Evolutionary conservation across 2,888 invertebrate species (phyloP).

Genomic region (Heliothis peltigera): DNA sequence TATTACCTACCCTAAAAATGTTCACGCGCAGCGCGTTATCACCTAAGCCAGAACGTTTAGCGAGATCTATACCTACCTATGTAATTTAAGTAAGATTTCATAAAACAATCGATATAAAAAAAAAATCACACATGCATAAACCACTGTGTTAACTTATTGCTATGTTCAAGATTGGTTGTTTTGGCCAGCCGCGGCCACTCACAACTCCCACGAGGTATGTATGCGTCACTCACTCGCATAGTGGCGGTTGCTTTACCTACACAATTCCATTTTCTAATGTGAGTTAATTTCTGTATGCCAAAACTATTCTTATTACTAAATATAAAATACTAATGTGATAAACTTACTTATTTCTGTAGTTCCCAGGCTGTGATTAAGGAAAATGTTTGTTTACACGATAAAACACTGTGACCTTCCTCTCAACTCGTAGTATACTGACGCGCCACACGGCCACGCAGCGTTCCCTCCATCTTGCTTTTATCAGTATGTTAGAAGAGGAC

Average conservation of each 20-base stretch:
- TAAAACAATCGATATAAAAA: not conserved
- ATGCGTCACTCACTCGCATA: slow-evolving; percentile 12
- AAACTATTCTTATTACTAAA: not conserved
- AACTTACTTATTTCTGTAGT: slow-evolving; percentile 48
- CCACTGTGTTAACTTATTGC: not conserved
- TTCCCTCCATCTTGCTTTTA: slow-evolving; percentile 45
- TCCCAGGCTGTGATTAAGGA: slow-evolving; percentile 39
- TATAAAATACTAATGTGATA: slow-evolving; percentile 7
- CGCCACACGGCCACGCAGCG: slow-evolving; percentile 66
- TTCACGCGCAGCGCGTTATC: too few species aligned
- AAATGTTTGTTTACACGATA: slow-evolving; percentile 59
- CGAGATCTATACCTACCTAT: too few species aligned
- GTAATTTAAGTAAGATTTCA: not conserved
- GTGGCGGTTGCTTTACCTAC: slow-evolving; percentile 16
- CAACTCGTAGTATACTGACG: slow-evolving; percentile 69
- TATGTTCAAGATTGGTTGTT: slow-evolving; percentile 7
- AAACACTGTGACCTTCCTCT: slow-evolving; percentile 68
- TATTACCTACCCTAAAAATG: too few species aligned
- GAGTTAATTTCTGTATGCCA: too few species aligned
- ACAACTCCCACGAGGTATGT: slow-evolving; percentile 2
- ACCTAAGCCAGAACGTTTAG: too few species aligned
- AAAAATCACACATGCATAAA: not conserved
- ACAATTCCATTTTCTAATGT: not conserved
- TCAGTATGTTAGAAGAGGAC: slow-evolving; percentile 57
- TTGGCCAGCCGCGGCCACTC: not conserved